Evolutionary conservation across 2,888 invertebrate species (phyloP).

Genomic region (Plemyria rubiginata): DNA sequence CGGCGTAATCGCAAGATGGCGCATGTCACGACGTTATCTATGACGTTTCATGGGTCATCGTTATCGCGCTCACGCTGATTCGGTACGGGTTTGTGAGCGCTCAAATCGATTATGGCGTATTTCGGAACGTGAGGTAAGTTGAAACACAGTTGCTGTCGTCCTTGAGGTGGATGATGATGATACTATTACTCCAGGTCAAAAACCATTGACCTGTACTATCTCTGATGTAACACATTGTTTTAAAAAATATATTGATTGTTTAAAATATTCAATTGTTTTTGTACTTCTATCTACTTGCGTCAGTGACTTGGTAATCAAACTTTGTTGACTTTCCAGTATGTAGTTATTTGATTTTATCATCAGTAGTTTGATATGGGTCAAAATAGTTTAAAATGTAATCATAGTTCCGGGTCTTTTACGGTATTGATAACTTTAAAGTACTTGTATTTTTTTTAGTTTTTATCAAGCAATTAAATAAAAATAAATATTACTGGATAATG

Average conservation of each 20-base stretch:
- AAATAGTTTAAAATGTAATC: background rate
- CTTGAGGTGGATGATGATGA: background rate
- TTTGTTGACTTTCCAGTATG: constrained; percentile 6
- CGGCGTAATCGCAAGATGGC: too few species aligned
- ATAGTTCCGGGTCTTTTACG: constrained; percentile 3
- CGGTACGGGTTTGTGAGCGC: too few species aligned
- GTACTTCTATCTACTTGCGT: constrained; percentile 1
- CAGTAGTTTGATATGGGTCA: background rate
- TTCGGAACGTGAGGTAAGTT: too few species aligned
- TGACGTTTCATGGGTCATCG: too few species aligned
- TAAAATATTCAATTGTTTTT: constrained; percentile 5
- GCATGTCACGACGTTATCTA: too few species aligned
- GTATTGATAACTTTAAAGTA: background rate
- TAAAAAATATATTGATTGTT: background rate
- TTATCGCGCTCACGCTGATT: too few species aligned
- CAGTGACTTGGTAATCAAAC: background rate
- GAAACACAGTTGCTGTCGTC: too few species aligned
- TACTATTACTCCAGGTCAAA: background rate
- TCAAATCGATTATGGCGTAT: too few species aligned
- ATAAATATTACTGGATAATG: too few species aligned
- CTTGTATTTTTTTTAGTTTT: background rate
- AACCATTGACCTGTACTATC: constrained; percentile 13
- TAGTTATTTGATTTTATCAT: background rate
- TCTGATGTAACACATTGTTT: background rate
- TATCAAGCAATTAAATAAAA: too few species aligned